phyloP scores from a whole-genome alignment of 2,113 vertebrate species.

The Procavia capensis region DNA sequence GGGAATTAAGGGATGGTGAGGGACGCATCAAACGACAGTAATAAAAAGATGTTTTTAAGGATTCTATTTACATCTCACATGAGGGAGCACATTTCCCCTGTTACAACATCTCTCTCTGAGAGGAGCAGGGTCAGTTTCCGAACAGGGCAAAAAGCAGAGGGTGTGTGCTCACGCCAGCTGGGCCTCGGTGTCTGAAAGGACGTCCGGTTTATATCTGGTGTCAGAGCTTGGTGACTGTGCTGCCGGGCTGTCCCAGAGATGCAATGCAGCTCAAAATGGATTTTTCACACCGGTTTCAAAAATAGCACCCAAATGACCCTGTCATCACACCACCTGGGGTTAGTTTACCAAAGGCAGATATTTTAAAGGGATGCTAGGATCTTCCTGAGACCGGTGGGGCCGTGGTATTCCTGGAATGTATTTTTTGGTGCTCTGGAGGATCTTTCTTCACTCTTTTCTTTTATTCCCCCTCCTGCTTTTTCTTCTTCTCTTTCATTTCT shows the following conservation, averaged over 20 bases:
- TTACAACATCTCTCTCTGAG: slow-evolving; percentile 84
- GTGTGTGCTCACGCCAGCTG: slow-evolving; percentile 87
- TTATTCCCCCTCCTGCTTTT: background rate
- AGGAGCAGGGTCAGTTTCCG: slow-evolving; percentile 85
- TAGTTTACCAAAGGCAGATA: slow-evolving; percentile 81
- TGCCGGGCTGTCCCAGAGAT: slow-evolving; percentile 83
- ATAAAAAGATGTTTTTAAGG: slow-evolving; percentile 85
- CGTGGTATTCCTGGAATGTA: slow-evolving; percentile 74
- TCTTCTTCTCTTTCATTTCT: background rate
- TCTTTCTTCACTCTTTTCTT: slow-evolving; percentile 70
- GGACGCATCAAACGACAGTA: slow-evolving; percentile 82
- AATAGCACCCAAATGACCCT: slow-evolving; percentile 86
- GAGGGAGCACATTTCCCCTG: slow-evolving; percentile 78
- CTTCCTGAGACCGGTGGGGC: slow-evolving; percentile 74
- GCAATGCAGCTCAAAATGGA: slow-evolving; percentile 85
- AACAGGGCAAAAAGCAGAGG: slow-evolving; percentile 83
- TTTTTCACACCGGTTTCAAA: slow-evolving; percentile 88
- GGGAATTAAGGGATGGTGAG: slow-evolving; percentile 78
- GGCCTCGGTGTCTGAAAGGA: slow-evolving; percentile 88
- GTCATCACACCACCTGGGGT: slow-evolving; percentile 85
- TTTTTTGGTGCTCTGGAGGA: slow-evolving; percentile 58
- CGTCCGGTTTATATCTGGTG: slow-evolving; percentile 90
- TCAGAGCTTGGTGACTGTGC: slow-evolving; percentile 82
- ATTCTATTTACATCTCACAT: slow-evolving; percentile 85
- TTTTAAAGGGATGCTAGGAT: slow-evolving; percentile 81